Evolutionary conservation across 2,113 vertebrate genomes (phyloP), one percentile per base, ranked within the genome.

Genomic region (Clarias macrocephalus): DNA sequence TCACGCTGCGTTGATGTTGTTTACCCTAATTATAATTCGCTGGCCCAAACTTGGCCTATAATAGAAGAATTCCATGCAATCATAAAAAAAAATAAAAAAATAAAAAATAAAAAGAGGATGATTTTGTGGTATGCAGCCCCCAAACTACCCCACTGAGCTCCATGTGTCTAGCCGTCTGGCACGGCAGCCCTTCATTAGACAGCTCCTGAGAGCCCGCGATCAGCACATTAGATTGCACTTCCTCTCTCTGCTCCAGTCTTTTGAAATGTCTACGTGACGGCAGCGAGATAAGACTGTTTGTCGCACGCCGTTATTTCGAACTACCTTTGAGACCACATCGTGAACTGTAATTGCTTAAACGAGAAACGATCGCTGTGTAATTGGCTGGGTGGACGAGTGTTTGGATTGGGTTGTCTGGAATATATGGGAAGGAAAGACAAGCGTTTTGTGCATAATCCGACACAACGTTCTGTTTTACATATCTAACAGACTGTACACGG

Each of bases 361-460:
- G 88, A 91, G 81, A 91, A 91, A 91, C 93, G 90, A 88, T 89
- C 88, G 91, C 93, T 93, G 92, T 91, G 88, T 92, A 93, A 95
- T 93, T 94, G 92, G 92, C 91, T 92, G 92, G 92, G 92, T 91
- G 92, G 89, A 91, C 91, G 91, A 93, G 91, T 92, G 88, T 92
- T 91, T 89, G 89, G 93, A 92, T 94, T 94, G 94, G 94, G 92
- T 93, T 92, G 90, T 93, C 88, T 92, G 75, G 81, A 66, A 86
- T 80, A 86, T 66, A 77, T 15, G n/a, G 90, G 88, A 79, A 90
- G 89, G 90, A 92, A 86, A 92, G 89, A 92, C 92, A 92, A 88
- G 85, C 59, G 85, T 91, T 89, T 90, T 93, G 91, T 93, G 92
- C 93, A 94, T 93, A 91, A 92, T 87, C 92, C 88, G 85, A 92